Base-by-base conservation (phyloP, 2,113 vertebrate species). In the Thalassarche chlororhynchos region DNA sequence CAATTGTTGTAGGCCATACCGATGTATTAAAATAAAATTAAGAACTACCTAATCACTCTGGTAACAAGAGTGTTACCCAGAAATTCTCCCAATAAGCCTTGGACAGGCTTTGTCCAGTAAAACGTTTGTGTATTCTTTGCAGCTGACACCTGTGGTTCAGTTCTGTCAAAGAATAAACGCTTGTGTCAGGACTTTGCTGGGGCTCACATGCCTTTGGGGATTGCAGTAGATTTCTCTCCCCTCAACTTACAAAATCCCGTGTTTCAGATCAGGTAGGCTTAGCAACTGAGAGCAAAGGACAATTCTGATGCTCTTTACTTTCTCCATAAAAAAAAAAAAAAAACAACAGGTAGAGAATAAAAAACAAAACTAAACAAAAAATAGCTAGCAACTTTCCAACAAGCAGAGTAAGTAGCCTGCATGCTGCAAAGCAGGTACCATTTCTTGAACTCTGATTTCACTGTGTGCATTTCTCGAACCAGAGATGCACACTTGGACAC, bases 221-320 rank as follows among this genome's bases (percentile, higher is more conserved):
- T 5, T 89, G 61, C 52, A 86, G 40, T 31, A 65, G 47, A 61
- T 20, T 76, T 83, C 28, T 72, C 17, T 52, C 47, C 36, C 31
- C 40, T 49, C 26, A 65, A 3, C 8, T 76, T 44, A 49, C 0
- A 4, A 82, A 92, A 17, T 17, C 29, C 15, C 6, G 0, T 38
- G 55, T 54, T 87, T 87, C 18, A 11, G 52, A 61, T n/a, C 40
- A 76, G 28, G 21, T 9, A 83, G 38, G 18, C 16, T 89, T 62
- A 21, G 13, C 29, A 60, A 76, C n/a, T 1, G 3, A 71, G 17
- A 49, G 18, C 64, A 68, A 87, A 84, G 24, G 29, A 64, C 38
- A 71, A 51, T 14, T 58, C 17, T 29, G 25, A 78, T 40, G 31
- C 5, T 19, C 32, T 38, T 52, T 46, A 29, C 32, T 40, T 65